phyloP scores from a whole-genome alignment of 2,113 vertebrate genomes.

The Callospermophilus lateralis region DNA sequence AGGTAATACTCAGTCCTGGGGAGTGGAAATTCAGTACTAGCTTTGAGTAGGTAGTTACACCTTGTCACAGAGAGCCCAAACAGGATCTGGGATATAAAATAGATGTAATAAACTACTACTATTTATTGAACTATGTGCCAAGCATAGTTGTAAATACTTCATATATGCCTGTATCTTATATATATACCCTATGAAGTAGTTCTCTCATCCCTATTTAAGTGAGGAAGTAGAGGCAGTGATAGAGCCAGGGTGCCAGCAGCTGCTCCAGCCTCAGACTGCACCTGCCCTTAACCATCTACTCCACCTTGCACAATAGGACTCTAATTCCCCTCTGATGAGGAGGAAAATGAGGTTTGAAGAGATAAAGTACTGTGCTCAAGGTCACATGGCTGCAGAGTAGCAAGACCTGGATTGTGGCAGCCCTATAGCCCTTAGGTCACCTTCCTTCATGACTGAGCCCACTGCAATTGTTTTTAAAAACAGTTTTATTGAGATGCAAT shows the following conservation, averaged over 20 bases:
- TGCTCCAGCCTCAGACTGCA: neutral
- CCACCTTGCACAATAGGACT: neutral
- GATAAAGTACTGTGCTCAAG: neutral
- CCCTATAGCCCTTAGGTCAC: neutral
- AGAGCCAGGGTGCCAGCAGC: neutral
- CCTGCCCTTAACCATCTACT: neutral
- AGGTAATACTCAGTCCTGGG: neutral
- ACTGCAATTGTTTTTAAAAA: neutral
- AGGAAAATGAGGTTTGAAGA: slow-evolving; percentile 32
- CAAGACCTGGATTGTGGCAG: neutral
- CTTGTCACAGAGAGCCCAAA: slow-evolving; percentile 16
- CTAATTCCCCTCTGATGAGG: neutral
- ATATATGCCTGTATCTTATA: neutral
- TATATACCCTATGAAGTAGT: neutral
- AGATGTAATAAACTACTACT: neutral
- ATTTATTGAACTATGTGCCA: neutral
- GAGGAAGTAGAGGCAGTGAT: neutral
- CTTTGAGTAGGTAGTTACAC: neutral
- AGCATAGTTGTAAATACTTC: neutral
- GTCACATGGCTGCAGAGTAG: neutral
- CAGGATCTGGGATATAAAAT: neutral
- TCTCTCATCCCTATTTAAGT: neutral
- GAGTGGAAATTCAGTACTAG: neutral
- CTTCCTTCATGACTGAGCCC: neutral
- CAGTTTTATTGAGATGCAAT: neutral